These are phyloP conservation scores for Rhinichthys klamathensis DNA, from an alignment of 2,113 vertebrate genomes.

Conservation along the genomic window DNA sequence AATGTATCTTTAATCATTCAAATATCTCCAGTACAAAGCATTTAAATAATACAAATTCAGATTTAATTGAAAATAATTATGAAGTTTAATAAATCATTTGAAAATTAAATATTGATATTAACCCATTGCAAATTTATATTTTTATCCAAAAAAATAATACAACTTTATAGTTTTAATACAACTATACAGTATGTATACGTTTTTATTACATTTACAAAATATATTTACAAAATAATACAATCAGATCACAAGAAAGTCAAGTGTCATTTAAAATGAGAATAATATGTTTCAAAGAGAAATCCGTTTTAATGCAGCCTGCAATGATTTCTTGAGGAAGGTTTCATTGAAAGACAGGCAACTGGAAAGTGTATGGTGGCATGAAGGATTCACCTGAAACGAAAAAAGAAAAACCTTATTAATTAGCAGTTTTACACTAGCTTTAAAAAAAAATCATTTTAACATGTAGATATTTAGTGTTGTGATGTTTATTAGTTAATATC, in stretches of 20 bases:
- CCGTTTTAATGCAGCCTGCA: slow-evolving; percentile 83
- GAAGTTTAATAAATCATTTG: background rate
- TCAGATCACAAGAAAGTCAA: background rate
- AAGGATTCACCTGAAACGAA: slow-evolving; percentile 75
- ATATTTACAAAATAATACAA: background rate
- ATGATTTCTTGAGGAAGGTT: slow-evolving; percentile 84
- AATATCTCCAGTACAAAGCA: background rate
- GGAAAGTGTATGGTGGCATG: slow-evolving; percentile 77
- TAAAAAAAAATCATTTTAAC: background rate
- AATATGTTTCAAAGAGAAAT: slow-evolving; percentile 54
- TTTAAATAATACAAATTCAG: background rate
- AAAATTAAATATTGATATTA: background rate
- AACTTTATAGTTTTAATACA: background rate
- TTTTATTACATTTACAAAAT: slow-evolving; percentile 16
- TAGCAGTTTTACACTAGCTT: background rate
- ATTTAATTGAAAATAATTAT: background rate
- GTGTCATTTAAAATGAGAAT: background rate
- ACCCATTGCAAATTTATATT: background rate
- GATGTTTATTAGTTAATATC: background rate
- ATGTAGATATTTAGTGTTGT: background rate
- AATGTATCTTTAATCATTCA: background rate
- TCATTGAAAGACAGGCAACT: slow-evolving; percentile 73
- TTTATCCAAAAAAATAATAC: background rate
- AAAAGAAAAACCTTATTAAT: background rate
- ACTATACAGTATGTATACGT: background rate